These are phyloP conservation scores for Tenebrio molitor DNA, from an alignment of 1,140 invertebrate genomes.

Conservation along the genomic window DNA sequence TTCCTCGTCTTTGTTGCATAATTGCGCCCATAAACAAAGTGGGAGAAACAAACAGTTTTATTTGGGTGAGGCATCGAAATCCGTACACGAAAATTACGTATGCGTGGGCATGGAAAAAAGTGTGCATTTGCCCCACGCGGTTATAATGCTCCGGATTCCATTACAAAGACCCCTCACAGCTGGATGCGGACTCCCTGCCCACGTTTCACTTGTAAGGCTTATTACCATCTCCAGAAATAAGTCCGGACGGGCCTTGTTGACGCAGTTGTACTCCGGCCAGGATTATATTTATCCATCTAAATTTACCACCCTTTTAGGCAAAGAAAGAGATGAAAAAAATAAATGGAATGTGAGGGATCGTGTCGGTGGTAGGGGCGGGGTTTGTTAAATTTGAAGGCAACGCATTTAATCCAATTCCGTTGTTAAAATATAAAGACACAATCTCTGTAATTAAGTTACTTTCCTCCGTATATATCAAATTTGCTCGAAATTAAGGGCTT, in stretches of 20 bases:
- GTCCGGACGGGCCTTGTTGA: slow-evolving; percentile 59
- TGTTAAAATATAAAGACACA: slow-evolving; percentile 39
- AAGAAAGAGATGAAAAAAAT: background rate
- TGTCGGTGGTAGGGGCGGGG: background rate
- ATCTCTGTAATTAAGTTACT: slow-evolving; percentile 39
- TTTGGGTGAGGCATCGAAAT: slow-evolving; percentile 33
- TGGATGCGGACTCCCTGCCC: slow-evolving; percentile 48
- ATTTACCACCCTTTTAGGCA: slow-evolving; percentile 26
- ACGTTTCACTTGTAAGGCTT: slow-evolving; percentile 51
- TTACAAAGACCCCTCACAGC: slow-evolving; percentile 53
- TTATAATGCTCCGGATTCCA: slow-evolving; percentile 54
- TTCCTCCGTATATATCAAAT: slow-evolving; percentile 36
- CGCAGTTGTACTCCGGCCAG: slow-evolving; percentile 57
- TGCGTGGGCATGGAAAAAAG: slow-evolving; percentile 35
- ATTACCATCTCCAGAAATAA: slow-evolving; percentile 60
- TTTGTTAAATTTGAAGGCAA: slow-evolving; percentile 32
- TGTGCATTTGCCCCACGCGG: slow-evolving; percentile 47
- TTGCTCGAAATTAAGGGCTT: slow-evolving; percentile 34
- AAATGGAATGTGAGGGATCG: slow-evolving; percentile 2
- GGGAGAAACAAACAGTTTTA: slow-evolving; percentile 29
- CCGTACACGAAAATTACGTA: slow-evolving; percentile 20
- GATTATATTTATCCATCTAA: slow-evolving; percentile 55
- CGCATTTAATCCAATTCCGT: slow-evolving; percentile 27
- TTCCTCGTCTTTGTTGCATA: slow-evolving; percentile 34
- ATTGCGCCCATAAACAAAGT: slow-evolving; percentile 23